Base-by-base conservation (phyloP, 2,888 invertebrate genomes). In the Drosophila colorata region DNA sequence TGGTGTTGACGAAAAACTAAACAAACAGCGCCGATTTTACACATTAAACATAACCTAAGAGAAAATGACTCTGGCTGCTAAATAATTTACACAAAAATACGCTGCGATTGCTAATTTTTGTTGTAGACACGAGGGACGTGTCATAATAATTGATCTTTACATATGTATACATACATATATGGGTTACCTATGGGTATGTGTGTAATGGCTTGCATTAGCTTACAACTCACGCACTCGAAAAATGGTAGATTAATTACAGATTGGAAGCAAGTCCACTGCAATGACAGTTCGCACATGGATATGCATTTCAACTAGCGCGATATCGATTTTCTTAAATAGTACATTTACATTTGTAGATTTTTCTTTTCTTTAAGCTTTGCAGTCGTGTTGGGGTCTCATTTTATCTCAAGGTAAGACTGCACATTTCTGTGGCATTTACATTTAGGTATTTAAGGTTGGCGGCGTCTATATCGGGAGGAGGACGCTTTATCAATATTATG, bases 231-330 rank as follows among this genome's bases (percentile, higher is more conserved):
- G 69, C 67, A 80, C 66, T 75, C 57, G 80, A 74, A 78, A 75
- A 75, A 64, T 64, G 56, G 57, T 53, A 46, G 44, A 73, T 83
- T 79, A 86, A 88, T 83, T 83, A 86, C 67, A 88, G 38, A 74
- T 76, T 59, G 72, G 56, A 65, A 47, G 61, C 49, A 67, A 74
- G 49, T 78, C 66, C 80, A 67, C 41, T 47, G 56, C 69, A 59
- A 38, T 73, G 74, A 77, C 74, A 66, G 53, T 44, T 59, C 57
- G 69, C 56, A 55, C 38, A 57, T 67, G 69, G 72, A 67, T 40
- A 52, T 87, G 70, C 64, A 82, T 82, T 82, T 73, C 60, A 82
- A 79, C 74, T 80, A 78, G 72, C 65, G 65, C 55, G 41, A 57
- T 49, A 53, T 76, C 60, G 68, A 63, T 66, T 73, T 61, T 77